Evolutionary conservation across 2,888 invertebrate species (phyloP), one percentile per base, ranked within the genome.

Genomic region (Lysandra coridon): DNA sequence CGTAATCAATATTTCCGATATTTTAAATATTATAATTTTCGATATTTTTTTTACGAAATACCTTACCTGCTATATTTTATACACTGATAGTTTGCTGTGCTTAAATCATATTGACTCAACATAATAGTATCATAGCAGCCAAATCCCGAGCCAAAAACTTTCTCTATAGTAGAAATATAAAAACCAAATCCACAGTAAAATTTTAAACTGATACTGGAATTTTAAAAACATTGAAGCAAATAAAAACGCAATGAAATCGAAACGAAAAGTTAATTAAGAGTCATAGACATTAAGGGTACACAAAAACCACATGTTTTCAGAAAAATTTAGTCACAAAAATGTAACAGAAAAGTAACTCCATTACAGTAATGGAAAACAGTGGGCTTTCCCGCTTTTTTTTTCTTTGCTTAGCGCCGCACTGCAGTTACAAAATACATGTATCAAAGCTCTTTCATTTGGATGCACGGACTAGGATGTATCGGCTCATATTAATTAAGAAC

Each of bases 281-380:
- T 57, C 30, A 76, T 53, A 23, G 30, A 5, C 53, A 62, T 80
- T 78, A 79, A 80, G 77, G 78, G 79, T 80, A 81, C 79, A 79
- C 78, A 81, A 80, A 81, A 80, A 81, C 80, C 78, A 76, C 78
- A 78, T 80, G 81, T 79, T 80, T 80, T 80, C 75, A 62, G 44
- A 75, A 80, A 81, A 83, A 79, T 82, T 80, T 79, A 86, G 87
- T 86, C 85, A 85, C 87, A 87, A 88, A 90, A 90, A 90, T 88
- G 85, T 89, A 86, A 88, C 88, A 85, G 87, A 87, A 89, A 83
- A 82, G 83, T 83, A 83, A 83, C 82, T 84, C 83, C 91, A 92
- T 92, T 92, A 92, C 85, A 84, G 86, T 92, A 92, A 92, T 92
- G 92, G 92, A 91, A 91, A 91, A 92, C 90, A 92, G 89, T 91